A percentile compares a stretch with the other conserved stretches of the same genome.
Conservation (phyloP, 2,888 invertebrate species). For the Oligia fasciuncula region DNA sequence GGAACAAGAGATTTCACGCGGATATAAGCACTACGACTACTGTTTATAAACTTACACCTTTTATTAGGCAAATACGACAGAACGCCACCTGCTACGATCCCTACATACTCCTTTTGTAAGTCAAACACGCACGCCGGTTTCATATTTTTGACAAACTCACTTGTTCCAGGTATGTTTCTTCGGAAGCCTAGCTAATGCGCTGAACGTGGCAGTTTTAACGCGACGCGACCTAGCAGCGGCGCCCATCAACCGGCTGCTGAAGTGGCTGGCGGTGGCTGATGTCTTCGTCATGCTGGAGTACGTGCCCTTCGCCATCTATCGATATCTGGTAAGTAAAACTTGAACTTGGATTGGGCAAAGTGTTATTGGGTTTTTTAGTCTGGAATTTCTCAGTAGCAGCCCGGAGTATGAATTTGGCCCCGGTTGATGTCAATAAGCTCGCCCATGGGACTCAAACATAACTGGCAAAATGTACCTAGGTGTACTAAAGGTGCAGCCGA, state of each 20-base stretch:
- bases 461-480: not conserved
- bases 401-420: not conserved
- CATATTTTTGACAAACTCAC: not conserved
- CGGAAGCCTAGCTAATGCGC: constrained; percentile 95
- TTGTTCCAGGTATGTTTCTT: constrained; percentile 93
- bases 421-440: not conserved
- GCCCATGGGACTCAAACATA: not conserved
- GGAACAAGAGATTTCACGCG: too few species aligned
- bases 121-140: too few species aligned
- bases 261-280: constrained; percentile 96
- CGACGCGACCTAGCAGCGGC: constrained; percentile 94
- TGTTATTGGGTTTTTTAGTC: not conserved
- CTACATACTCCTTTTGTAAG: not conserved
- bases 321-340: constrained; percentile 80
- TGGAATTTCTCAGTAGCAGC: not conserved
- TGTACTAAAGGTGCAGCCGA: not conserved
- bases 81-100: not conserved
- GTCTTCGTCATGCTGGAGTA: constrained; percentile 97
- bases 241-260: constrained; percentile 96
- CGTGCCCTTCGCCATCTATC: constrained; percentile 86
- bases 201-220: constrained; percentile 96
- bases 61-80: not conserved
- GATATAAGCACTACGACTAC: too few species aligned
- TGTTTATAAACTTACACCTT: too few species aligned
- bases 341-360: not conserved